phyloP scores from a whole-genome alignment of 2,888 invertebrate genomes.

The Acheta domesticus region DNA sequence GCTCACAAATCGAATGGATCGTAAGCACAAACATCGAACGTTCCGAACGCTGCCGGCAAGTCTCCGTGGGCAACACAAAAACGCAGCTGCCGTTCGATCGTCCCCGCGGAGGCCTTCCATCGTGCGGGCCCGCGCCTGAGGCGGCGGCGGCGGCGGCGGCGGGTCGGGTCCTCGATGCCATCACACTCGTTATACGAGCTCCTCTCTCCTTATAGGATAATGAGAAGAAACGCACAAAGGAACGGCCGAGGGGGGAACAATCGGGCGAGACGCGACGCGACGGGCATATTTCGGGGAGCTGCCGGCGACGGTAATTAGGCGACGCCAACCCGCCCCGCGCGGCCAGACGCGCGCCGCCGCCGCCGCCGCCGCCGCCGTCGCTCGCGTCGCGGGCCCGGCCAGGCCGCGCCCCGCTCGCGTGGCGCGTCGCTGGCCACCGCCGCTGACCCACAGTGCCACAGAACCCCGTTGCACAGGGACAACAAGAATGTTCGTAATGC shows the following conservation, averaged over 20 bases:
- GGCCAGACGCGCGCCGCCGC: neutral
- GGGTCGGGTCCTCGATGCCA: neutral
- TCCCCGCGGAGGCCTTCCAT: too few relatives aligned
- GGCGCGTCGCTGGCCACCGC: too few relatives aligned
- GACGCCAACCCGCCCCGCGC: neutral
- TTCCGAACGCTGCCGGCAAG: too few relatives aligned
- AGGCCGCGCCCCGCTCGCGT: too few relatives aligned
- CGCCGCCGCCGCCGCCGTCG: neutral
- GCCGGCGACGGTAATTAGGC: neutral
- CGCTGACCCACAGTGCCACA: too few relatives aligned
- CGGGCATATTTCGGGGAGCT: neutral
- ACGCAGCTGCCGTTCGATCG: too few relatives aligned
- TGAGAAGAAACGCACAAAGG: conserved; percentile 18
- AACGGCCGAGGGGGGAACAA: neutral
- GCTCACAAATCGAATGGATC: too few relatives aligned
- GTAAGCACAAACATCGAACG: too few relatives aligned
- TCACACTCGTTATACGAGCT: neutral
- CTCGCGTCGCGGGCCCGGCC: neutral
- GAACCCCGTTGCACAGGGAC: too few relatives aligned
- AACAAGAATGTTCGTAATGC: too few relatives aligned
- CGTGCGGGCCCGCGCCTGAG: neutral
- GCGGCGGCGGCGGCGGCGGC: neutral
- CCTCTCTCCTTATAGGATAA: conserved; percentile 18
- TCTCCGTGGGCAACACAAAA: too few relatives aligned
- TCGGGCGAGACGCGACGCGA: neutral